Conservation (phyloP, 1,140 invertebrate species). For the Drosophila willistoni region DNA sequence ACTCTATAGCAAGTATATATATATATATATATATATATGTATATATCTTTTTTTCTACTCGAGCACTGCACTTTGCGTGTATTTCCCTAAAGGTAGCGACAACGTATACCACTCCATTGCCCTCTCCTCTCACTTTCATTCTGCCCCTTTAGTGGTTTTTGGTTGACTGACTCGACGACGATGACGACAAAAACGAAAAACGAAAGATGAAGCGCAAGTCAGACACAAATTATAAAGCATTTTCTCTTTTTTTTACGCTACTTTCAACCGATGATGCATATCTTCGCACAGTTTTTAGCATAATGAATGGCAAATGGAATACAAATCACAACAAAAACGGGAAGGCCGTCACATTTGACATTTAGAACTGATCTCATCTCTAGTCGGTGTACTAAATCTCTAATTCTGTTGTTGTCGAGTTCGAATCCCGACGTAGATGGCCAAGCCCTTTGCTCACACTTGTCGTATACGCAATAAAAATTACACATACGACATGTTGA, state of each 20-base stretch:
- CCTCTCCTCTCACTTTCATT: background rate
- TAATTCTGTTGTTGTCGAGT: too few relatives aligned
- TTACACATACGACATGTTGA: too few relatives aligned
- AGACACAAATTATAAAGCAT: conserved; percentile 39
- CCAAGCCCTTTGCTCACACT: too few relatives aligned
- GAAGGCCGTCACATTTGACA: too few relatives aligned
- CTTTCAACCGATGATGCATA: background rate
- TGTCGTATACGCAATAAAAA: too few relatives aligned
- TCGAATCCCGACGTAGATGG: too few relatives aligned
- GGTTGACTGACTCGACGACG: conserved; percentile 8
- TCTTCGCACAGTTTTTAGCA: too few relatives aligned
- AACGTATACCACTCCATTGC: background rate
- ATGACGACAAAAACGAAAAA: conserved; percentile 1
- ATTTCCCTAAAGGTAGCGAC: conserved; percentile 45
- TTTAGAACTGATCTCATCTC: too few relatives aligned
- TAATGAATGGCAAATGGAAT: background rate
- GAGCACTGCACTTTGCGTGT: conserved; percentile 59
- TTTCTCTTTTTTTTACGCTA: background rate
- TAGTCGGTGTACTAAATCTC: too few relatives aligned
- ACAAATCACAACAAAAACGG: background rate
- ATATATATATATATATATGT: background rate
- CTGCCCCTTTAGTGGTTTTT: background rate
- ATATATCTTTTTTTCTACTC: background rate
- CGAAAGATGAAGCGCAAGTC: conserved; percentile 35
- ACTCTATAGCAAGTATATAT: background rate